Percentiles rank a stretch among this genome's conserved stretches.
phyloP scores from a whole-genome alignment of 2,888 invertebrate species.

The Calephelis perditalis region DNA sequence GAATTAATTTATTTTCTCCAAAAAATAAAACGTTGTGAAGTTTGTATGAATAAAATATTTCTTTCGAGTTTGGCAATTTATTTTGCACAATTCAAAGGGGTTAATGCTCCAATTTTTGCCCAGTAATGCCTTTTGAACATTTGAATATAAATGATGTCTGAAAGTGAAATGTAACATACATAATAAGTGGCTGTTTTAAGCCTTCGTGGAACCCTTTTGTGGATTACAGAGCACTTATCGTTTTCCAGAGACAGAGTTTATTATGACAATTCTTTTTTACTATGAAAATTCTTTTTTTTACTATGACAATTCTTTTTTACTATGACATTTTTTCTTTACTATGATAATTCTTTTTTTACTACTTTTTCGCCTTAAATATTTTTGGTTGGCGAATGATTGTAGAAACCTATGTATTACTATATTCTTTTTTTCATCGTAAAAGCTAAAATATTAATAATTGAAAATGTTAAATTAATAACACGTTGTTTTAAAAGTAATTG shows the following conservation, averaged over 20 bases:
- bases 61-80: conserved; percentile 53
- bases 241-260: not conserved
- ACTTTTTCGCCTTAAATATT: no score
- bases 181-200: conserved; percentile 79
- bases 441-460: no score
- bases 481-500: no score
- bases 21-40: not conserved
- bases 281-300: no score
- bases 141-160: conserved; percentile 79
- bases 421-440: no score
- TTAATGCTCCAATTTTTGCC: conserved; percentile 73
- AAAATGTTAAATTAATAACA: no score
- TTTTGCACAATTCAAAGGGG: conserved; percentile 70
- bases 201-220: conserved; percentile 75
- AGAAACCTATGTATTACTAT: no score
- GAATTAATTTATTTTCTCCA: not conserved
- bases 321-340: no score
- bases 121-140: conserved; percentile 76
- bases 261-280: no score
- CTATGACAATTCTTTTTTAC: no score
- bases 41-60: conserved; percentile 13
- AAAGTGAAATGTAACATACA: conserved; percentile 79
- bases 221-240: conserved; percentile 52
- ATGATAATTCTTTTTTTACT: no score
- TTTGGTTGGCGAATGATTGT: no score